Percentiles rank a stretch among this genome's conserved stretches.
phyloP scores from a whole-genome alignment of 2,797 vertebrate species.

The Chelonia mydas region DNA sequence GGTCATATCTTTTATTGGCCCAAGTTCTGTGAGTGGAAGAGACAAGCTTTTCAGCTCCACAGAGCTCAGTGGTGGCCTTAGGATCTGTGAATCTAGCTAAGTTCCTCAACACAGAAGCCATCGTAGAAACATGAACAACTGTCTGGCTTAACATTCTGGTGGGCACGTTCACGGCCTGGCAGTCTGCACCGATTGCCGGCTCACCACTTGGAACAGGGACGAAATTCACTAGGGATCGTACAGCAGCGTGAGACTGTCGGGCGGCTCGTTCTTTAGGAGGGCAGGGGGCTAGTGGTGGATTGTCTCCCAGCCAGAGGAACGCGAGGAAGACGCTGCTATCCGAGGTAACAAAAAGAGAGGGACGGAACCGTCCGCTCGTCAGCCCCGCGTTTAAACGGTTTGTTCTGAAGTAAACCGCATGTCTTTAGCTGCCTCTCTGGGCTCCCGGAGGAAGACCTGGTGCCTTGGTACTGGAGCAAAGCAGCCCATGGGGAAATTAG shows the following conservation, averaged over 20 bases:
- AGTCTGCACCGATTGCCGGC: background rate
- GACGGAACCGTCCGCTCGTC: no score
- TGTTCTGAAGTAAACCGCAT: background rate
- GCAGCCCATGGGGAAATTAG: background rate
- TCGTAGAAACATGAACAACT: background rate
- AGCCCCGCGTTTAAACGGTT: background rate
- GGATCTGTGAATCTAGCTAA: background rate
- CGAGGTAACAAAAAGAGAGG: no score
- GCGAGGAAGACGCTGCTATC: background rate
- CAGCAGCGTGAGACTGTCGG: background rate
- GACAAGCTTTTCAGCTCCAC: background rate
- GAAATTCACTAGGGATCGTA: background rate
- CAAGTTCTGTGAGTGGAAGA: background rate
- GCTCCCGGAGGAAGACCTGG: background rate
- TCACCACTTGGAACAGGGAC: background rate
- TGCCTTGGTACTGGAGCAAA: background rate
- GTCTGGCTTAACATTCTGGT: no score
- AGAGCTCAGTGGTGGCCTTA: background rate
- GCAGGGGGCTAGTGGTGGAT: no score
- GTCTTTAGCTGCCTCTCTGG: background rate
- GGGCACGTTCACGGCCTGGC: background rate
- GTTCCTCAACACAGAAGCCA: background rate
- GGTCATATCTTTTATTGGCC: background rate
- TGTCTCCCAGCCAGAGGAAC: background rate
- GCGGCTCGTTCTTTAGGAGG: background rate